Percentiles rank a stretch among this genome's conserved stretches.
Evolutionary conservation across 2,797 vertebrate genomes (phyloP).

Genomic region (Chlorospingus flavigularis): DNA sequence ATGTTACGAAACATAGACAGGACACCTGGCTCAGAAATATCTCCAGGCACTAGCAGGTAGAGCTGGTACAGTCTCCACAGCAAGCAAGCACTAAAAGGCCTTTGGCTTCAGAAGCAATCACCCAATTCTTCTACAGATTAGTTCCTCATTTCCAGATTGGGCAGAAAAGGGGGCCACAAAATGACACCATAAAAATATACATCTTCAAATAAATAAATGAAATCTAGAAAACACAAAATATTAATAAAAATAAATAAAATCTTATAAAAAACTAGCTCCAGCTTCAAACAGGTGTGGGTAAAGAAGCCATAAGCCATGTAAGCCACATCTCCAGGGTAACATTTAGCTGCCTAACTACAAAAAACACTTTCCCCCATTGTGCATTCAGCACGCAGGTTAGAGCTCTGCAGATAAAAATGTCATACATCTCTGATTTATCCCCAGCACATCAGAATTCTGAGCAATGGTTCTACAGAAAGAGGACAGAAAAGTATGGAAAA

Average conservation of each 20-base stretch:
- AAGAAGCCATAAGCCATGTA: not conserved
- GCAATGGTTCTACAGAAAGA: rapidly evolving
- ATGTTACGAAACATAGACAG: not conserved
- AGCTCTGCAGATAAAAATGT: not conserved
- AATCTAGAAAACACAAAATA: not conserved
- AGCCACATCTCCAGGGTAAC: not conserved
- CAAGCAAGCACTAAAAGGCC: not conserved
- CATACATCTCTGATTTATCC: not conserved
- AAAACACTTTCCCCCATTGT: not conserved
- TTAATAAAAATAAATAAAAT: not conserved
- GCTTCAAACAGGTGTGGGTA: not conserved
- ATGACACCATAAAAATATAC: not conserved
- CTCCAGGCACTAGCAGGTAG: not conserved
- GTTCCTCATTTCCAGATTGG: not conserved
- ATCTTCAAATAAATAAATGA: not conserved
- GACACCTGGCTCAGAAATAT: not conserved
- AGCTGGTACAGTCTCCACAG: not conserved
- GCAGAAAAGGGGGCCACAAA: not conserved
- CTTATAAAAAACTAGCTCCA: not conserved
- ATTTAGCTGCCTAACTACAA: not conserved
- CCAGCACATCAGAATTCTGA: not conserved
- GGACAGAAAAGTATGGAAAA: not conserved
- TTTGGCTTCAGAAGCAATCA: not conserved
- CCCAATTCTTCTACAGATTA: not conserved
- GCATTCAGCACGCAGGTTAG: not conserved